Percentiles rank a stretch among this genome's conserved stretches.
Evolutionary conservation across 2,888 invertebrate species (phyloP).

Genomic region (Phyto melanocephala): DNA sequence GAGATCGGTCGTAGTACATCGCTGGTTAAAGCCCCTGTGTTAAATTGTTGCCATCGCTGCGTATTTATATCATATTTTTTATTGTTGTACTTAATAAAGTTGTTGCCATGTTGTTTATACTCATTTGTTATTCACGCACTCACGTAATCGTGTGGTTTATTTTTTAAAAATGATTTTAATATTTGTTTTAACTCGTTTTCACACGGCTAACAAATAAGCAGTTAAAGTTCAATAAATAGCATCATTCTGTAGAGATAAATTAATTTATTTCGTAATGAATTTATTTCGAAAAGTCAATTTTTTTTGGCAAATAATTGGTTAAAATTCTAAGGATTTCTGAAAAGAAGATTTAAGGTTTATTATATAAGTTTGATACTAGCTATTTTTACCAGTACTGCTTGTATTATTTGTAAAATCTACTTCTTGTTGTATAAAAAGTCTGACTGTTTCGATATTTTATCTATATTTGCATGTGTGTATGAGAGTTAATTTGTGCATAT

Average conservation of each 20-base stretch:
- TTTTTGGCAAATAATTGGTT: no score
- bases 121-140: conserved; percentile 47
- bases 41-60: background rate
- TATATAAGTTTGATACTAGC: no score
- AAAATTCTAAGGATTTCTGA: no score
- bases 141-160: conserved; percentile 39
- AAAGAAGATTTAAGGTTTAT: no score
- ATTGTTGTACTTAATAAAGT: background rate
- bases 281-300: no score
- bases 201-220: background rate
- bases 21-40: no score
- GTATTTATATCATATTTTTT: background rate
- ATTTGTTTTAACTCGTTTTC: background rate
- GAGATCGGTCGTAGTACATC: no score
- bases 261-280: no score
- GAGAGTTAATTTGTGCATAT: background rate
- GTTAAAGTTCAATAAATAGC: background rate
- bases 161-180: background rate
- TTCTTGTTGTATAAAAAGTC: background rate
- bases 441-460: background rate
- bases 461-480: background rate
- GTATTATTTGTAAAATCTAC: background rate
- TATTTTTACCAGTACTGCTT: no score
- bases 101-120: background rate
- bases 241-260: background rate